Evolutionary conservation across 2,888 invertebrate species (phyloP), one percentile per base, ranked within the genome.

Genomic region (Eledona agricola): DNA sequence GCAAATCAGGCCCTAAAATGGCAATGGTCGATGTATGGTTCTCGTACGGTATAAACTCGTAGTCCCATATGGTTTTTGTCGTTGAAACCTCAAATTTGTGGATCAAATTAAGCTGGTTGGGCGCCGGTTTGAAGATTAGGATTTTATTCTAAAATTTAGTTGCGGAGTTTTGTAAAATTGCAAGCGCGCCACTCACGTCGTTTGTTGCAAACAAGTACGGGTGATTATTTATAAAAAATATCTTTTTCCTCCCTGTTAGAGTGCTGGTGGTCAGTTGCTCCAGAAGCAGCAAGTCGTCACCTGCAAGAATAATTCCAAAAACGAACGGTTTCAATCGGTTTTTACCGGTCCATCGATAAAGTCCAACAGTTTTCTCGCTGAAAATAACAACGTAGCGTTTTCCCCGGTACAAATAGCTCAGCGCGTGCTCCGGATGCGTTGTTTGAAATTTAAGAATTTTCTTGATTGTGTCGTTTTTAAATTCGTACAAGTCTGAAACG

Each of bases 341-440:
- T 38, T 54, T 60, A 70, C 71, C 72, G 38, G 63, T 58, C 70
- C 70, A 71, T 19, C 35, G 26, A 55, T 65, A 67, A 6, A 69
- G 28, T 4, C 17, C 16, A 32, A 62, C 60, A 37, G 37, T 29
- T 10, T 38, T 37, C 37, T 59, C 47, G 20, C 58, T 52, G 40
- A 64, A 66, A 28, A 68, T 59, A 13, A 64, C 40, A 4, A 71
- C 38, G 53, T 62, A 64, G n/a, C 49, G 50, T 29, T 57, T 40
- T 32, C 59, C 46, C 25, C 55, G 26, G 25, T 54, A 51, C 3
- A 12, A 31, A 31, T 64, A 69, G n/a, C 54, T 52, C 6, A 62
- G 35, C 15, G 65, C 38, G 22, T 62, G 34, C 20, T 38, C 32
- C 4, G 61, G 53, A 17, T 58, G 35, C 4, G 54, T 29, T 3